A percentile compares a stretch with the other conserved stretches of the same genome.
Evolutionary conservation across 1,140 invertebrate species (phyloP).

Genomic region (Maniola jurtina): DNA sequence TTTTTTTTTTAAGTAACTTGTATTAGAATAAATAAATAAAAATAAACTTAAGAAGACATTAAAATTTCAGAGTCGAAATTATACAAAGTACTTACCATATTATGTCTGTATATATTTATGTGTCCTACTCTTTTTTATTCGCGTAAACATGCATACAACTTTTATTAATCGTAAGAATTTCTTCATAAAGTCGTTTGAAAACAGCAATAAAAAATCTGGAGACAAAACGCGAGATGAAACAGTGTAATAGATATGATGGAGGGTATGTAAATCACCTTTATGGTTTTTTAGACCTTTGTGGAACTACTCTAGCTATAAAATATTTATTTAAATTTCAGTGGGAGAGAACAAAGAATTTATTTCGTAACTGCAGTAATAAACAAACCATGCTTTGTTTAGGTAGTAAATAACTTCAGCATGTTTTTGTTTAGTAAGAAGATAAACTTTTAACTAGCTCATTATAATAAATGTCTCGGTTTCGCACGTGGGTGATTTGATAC

Average conservation of each 20-base stretch:
- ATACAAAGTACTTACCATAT: no score
- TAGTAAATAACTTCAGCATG: no score
- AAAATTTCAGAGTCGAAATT: no score
- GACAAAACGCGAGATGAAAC: conserved; percentile 8
- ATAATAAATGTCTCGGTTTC: no score
- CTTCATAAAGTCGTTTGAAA: conserved; percentile 6
- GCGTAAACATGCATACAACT: background rate
- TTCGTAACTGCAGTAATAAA: background rate
- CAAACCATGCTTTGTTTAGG: no score
- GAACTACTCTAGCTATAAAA: background rate
- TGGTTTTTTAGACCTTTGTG: conserved; percentile 12
- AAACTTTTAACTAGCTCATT: no score
- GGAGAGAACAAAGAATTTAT: background rate
- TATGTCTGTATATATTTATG: no score
- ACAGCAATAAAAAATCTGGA: conserved; percentile 12
- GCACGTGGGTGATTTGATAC: no score
- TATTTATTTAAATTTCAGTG: conserved; percentile 1
- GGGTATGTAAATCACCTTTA: conserved; percentile 12
- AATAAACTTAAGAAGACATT: no score
- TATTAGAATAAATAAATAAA: no score
- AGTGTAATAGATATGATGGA: conserved; percentile 6
- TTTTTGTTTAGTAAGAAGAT: no score
- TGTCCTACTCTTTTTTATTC: background rate
- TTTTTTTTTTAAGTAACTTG: no score
- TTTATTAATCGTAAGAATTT: background rate